Conservation (phyloP, 2,888 invertebrate genomes). For the Apamea anceps region DNA sequence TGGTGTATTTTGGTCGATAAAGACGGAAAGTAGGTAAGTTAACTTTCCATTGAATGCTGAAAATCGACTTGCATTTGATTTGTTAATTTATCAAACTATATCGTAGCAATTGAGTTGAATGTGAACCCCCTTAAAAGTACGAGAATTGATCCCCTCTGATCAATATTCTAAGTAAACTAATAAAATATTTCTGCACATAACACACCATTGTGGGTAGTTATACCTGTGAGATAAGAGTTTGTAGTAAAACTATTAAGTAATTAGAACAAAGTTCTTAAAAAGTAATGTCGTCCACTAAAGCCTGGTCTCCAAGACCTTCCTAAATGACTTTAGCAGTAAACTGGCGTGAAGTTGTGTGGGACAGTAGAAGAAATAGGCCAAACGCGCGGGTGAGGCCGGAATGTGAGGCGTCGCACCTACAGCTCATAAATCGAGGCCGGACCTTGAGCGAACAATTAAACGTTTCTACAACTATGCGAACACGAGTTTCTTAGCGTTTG, state of each 20-base stretch:
- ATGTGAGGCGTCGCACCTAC: slow-evolving; percentile 61
- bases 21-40: neutral
- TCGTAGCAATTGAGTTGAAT: neutral
- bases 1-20: neutral
- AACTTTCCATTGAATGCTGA: neutral
- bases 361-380: slow-evolving; percentile 54
- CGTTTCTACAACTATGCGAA: slow-evolving; percentile 65
- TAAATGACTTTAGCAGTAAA: slow-evolving; percentile 30
- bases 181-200: neutral
- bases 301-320: slow-evolving; percentile 16
- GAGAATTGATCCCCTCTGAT: neutral
- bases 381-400: slow-evolving; percentile 39
- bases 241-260: neutral
- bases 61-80: neutral
- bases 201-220: neutral
- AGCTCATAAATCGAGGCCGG: slow-evolving; percentile 64
- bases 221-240: neutral
- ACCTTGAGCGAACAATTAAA: slow-evolving; percentile 67
- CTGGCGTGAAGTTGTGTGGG: slow-evolving; percentile 27
- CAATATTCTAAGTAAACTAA: neutral
- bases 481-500: slow-evolving; percentile 40
- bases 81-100: neutral
- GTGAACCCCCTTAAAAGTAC: too few relatives aligned
- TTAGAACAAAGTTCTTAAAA: slow-evolving; percentile 8
- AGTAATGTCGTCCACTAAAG: neutral